Base-by-base conservation (phyloP, 2,888 invertebrate species). In the Dorcus parallelipipedus region DNA sequence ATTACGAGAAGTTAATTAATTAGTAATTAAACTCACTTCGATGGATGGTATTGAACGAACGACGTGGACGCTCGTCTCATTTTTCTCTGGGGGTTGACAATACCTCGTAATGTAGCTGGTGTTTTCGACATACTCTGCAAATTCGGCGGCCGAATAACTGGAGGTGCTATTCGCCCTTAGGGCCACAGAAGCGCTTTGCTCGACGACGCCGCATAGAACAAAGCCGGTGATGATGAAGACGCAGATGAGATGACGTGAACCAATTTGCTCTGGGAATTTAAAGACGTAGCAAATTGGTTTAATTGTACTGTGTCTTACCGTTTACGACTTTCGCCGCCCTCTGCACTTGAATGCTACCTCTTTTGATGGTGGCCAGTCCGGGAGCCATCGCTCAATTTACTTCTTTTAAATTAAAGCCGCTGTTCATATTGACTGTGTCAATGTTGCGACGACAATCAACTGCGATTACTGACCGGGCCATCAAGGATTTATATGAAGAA, bases 141-240 rank as follows among this genome's bases (percentile, higher is more conserved):
- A 79, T 68, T 80, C 79, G 40, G 72, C 78, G 3, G 76, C 78
- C 5, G 80, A 76, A 65, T 78, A 77, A 52, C 71, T 69, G 1
- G 77, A 73, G 2, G 78, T 77, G 57, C 73, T 76, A 54, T 83
- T 82, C 2, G 83, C 82, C 40, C 82, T 74, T 49, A 83, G 71
- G 14, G 83, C 82, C 1, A 83, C 83, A 2, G 82, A 82, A 9
- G 83, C 82, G 59, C 82, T 82, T 61, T 82, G 82, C 67, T 83
- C 83, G 4, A 83, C 81, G 9, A 83, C 77, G 1, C 83, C 83
- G 59, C 81, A 82, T n/a, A 84, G 71, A 10, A 82, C 81, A 63
- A 83, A 82, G 9, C 83, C 83, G 23, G 81, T 80, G 41, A 82
- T 79, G 2, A 83, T 81, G 59, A 83, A 79, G 9, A 78, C 72